Evolutionary conservation across 2,888 invertebrate genomes (phyloP).

Genomic region (Macrosiphum euphorbiae): DNA sequence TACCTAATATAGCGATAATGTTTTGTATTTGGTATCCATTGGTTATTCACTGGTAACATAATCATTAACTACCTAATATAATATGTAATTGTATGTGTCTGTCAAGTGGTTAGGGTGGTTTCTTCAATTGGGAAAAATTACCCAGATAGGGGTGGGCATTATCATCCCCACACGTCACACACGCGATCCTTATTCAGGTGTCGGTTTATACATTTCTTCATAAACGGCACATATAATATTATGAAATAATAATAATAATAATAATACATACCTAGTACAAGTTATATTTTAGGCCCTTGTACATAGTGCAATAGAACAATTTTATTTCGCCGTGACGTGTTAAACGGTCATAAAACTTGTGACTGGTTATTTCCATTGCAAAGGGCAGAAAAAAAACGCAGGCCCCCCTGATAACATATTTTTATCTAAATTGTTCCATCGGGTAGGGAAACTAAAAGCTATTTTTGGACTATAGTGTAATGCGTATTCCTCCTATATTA

Average conservation of each 20-base stretch:
- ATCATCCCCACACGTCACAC: background rate
- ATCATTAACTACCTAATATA: conserved; percentile 18
- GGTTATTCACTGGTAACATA: conserved; percentile 15
- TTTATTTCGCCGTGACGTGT: conserved; percentile 47
- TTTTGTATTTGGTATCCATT: conserved; percentile 51
- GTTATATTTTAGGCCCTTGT: background rate
- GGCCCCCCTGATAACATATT: conserved; percentile 7
- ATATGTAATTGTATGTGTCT: background rate
- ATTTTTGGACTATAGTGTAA: conserved; percentile 19
- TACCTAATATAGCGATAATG: background rate
- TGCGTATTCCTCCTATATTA: background rate
- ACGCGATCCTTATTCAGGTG: conserved; percentile 53
- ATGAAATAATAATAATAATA: too few relatives aligned
- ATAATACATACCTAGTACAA: too few relatives aligned
- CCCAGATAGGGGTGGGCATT: background rate
- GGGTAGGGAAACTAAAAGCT: conserved; percentile 31
- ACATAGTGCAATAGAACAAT: background rate
- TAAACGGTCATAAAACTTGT: conserved; percentile 47
- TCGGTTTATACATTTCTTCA: conserved; percentile 20
- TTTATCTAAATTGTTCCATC: conserved; percentile 28
- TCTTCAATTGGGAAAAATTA: conserved; percentile 23
- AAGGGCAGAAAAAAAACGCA: background rate
- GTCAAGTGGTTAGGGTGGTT: background rate
- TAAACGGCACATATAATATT: conserved; percentile 13
- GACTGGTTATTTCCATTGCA: conserved; percentile 18